Evolutionary conservation across 1,140 invertebrate species (phyloP).

Genomic region (Heliothis subflexa): DNA sequence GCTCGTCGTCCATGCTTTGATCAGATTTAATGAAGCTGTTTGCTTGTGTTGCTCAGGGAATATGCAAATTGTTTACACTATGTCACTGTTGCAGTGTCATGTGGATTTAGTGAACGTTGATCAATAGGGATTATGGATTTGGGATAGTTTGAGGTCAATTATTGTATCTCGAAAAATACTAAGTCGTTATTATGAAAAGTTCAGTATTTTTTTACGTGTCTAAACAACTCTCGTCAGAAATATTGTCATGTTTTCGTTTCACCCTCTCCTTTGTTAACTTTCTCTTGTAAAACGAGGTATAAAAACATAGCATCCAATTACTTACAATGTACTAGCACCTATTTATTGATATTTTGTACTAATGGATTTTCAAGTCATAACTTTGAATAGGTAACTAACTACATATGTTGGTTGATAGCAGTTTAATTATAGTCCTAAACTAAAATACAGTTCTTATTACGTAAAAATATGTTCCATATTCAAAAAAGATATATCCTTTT

Average conservation of each 20-base stretch:
- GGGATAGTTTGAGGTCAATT: neutral
- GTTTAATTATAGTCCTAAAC: slow-evolving; percentile 18
- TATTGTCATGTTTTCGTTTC: too few species aligned
- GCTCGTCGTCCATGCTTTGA: slow-evolving; percentile 27
- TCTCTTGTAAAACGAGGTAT: too few species aligned
- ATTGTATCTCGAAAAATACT: too few species aligned
- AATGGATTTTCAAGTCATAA: slow-evolving; percentile 5
- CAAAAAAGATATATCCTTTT: slow-evolving; percentile 25
- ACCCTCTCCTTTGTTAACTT: too few species aligned
- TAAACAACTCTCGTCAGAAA: too few species aligned
- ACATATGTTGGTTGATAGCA: slow-evolving; percentile 23
- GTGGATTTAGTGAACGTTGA: slow-evolving; percentile 10
- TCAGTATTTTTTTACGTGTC: too few species aligned
- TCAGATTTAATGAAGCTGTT: slow-evolving; percentile 44
- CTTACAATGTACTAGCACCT: neutral
- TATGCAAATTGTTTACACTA: slow-evolving; percentile 44
- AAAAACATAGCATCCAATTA: neutral
- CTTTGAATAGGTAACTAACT: slow-evolving; percentile 8
- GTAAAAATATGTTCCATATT: neutral
- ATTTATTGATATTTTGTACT: neutral
- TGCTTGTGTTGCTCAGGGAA: slow-evolving; percentile 23
- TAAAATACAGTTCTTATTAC: slow-evolving; percentile 28
- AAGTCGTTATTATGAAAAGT: too few species aligned
- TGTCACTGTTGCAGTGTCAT: slow-evolving; percentile 23
- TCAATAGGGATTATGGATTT: slow-evolving; percentile 9